A percentile compares a stretch with the other conserved stretches of the same genome.
Conservation (phyloP, 2,797 vertebrate species). For the Mallotus villosus region DNA sequence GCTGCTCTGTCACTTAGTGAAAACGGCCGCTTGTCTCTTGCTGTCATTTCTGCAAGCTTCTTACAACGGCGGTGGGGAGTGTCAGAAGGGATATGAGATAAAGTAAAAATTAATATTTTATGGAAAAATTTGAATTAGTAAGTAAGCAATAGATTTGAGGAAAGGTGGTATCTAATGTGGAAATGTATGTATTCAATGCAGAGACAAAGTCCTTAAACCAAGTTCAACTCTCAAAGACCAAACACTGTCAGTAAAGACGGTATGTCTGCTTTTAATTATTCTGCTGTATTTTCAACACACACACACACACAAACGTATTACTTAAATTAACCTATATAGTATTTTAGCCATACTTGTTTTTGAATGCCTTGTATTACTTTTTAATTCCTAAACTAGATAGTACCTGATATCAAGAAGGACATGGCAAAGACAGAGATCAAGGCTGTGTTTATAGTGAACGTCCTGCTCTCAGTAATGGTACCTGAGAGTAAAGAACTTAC, state of each 20-base stretch:
- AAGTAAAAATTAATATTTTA: neutral
- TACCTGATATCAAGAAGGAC: neutral
- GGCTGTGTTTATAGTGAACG: slow-evolving; percentile 63
- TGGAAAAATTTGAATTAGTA: neutral
- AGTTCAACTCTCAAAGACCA: neutral
- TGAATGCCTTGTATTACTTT: neutral
- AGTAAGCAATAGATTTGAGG: neutral
- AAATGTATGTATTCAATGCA: neutral
- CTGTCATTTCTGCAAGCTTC: neutral
- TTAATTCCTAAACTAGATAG: neutral
- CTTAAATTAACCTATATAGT: too few species aligned
- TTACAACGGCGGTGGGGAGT: neutral
- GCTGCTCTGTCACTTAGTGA: slow-evolving; percentile 57
- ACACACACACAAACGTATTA: too few species aligned
- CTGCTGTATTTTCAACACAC: neutral
- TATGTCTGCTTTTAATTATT: neutral
- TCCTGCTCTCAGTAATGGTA: slow-evolving; percentile 46
- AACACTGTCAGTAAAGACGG: neutral
- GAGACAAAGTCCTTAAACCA: neutral
- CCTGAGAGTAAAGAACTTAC: slow-evolving; percentile 6
- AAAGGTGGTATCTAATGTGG: neutral
- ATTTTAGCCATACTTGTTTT: too few species aligned
- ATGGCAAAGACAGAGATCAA: slow-evolving; percentile 33
- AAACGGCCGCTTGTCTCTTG: slow-evolving; percentile 47
- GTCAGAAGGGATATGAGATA: neutral